phyloP scores from a whole-genome alignment of 1,140 invertebrate genomes.

The Yoshiicerus persimilis region DNA sequence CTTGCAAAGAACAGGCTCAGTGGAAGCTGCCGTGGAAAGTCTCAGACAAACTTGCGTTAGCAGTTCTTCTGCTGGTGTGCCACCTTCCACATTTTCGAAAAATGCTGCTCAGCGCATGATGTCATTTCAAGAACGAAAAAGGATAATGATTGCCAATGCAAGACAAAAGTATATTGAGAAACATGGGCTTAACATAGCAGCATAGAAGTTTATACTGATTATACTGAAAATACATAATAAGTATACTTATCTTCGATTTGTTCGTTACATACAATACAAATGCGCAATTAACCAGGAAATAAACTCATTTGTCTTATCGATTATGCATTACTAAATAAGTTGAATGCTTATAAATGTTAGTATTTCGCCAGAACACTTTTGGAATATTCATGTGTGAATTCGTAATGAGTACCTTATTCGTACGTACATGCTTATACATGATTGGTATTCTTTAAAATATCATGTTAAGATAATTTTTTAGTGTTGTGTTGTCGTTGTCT shows the following conservation, averaged over 20 bases:
- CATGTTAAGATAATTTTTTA: background rate
- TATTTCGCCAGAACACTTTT: background rate
- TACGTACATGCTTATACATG: background rate
- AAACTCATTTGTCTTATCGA: background rate
- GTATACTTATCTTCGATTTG: background rate
- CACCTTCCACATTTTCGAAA: constrained; percentile 61
- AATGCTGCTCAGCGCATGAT: constrained; percentile 65
- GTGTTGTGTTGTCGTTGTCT: background rate
- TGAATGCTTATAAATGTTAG: background rate
- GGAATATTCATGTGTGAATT: background rate
- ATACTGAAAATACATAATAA: background rate
- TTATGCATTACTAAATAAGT: background rate
- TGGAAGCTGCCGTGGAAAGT: constrained; percentile 37
- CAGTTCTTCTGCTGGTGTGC: constrained; percentile 50
- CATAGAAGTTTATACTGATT: background rate
- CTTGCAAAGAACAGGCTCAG: constrained; percentile 40
- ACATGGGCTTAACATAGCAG: constrained; percentile 57
- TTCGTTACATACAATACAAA: background rate
- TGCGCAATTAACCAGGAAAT: background rate
- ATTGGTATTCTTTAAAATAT: background rate
- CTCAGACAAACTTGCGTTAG: constrained; percentile 22
- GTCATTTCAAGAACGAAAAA: constrained; percentile 75
- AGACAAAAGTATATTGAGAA: constrained; percentile 76
- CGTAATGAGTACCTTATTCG: background rate
- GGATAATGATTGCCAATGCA: constrained; percentile 73